Evolutionary conservation across 2,888 invertebrate species (phyloP), one percentile per base, ranked within the genome.

Genomic region (Orthosia gracilis): DNA sequence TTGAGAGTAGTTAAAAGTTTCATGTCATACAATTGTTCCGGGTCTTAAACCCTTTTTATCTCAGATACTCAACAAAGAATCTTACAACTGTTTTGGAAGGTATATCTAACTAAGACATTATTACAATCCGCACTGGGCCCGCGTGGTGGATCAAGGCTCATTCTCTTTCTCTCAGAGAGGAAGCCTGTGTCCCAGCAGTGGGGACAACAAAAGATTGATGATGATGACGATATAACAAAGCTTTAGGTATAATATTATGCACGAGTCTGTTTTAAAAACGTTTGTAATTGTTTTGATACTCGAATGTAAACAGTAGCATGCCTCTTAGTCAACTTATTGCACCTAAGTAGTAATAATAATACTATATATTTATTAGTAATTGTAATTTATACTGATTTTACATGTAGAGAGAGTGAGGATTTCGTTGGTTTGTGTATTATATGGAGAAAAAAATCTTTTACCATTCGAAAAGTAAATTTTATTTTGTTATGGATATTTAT

Each of bases 231-330:
- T 13, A 18, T 17, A 17, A 18, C 9, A 17, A 13, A 40, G 52
- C 45, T 69, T 47, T n/a, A 45, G n/a, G 26, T 64, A 50, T 64
- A 9, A 50, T 18, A 7, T n/a, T 40, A 7, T 9, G 40, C 45
- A 52, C 47, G 31, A 49, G 47, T 58, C 17, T 18, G 21, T 59
- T 59, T 74, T 47, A 54, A 74, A 74, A 59, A 59, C 52, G 3
- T 47, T 50, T 40, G 11, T 26, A 58, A 66, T 17, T 54, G 26
- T 57, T 75, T 50, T 73, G 45, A 21, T 45, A 73, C 17, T 21
- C 45, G 4, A 59, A 49, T 50, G 23, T 75, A 68, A 68, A 76
- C 52, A 76, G n/a, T 40, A 59, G 52, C 63, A 47, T 17, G 31
- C 26, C 7, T 12, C 13, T 47, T 21, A 15, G 13, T 17, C 12